phyloP scores from a whole-genome alignment of 2,888 invertebrate genomes.

The Arge pagana region DNA sequence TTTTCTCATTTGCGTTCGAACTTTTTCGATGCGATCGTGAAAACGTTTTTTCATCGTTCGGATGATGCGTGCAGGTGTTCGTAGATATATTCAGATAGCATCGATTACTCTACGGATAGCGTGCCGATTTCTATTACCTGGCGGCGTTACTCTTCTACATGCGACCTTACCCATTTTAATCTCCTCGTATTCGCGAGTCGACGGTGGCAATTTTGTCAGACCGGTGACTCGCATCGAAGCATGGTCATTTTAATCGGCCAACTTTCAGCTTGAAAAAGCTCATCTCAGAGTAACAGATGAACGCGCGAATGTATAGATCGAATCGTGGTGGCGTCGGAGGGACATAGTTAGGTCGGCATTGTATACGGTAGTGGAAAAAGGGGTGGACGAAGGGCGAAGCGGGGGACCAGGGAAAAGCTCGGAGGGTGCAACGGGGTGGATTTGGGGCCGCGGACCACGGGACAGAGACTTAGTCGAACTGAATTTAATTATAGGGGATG shows the following conservation, averaged over 20 bases:
- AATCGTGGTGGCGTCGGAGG: background rate
- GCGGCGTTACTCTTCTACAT: too few relatives aligned
- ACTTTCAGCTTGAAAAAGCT: conserved; percentile 55
- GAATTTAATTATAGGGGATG: conserved; percentile 29
- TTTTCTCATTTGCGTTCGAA: too few relatives aligned
- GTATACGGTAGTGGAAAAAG: background rate
- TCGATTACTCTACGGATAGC: too few relatives aligned
- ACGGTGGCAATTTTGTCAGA: conserved; percentile 59
- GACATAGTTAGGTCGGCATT: background rate
- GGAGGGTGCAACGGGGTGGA: conserved; percentile 41
- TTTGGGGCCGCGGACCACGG: conserved; percentile 36
- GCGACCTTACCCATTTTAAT: too few relatives aligned
- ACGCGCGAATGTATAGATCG: background rate
- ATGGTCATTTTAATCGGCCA: conserved; percentile 53
- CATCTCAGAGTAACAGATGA: conserved; percentile 43
- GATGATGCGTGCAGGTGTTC: too few relatives aligned
- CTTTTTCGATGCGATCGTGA: too few relatives aligned
- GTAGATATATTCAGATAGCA: too few relatives aligned
- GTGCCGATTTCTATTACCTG: too few relatives aligned
- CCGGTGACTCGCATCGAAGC: too few relatives aligned
- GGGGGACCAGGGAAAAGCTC: conserved; percentile 33
- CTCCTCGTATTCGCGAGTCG: too few relatives aligned
- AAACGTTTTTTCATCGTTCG: too few relatives aligned
- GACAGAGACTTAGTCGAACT: conserved; percentile 41
- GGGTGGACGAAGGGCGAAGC: conserved; percentile 25